A percentile compares a stretch with the other conserved stretches of the same genome.
These are phyloP conservation scores for Turnix velox DNA, from an alignment of 2,113 vertebrate species.

Conservation along the genomic window DNA sequence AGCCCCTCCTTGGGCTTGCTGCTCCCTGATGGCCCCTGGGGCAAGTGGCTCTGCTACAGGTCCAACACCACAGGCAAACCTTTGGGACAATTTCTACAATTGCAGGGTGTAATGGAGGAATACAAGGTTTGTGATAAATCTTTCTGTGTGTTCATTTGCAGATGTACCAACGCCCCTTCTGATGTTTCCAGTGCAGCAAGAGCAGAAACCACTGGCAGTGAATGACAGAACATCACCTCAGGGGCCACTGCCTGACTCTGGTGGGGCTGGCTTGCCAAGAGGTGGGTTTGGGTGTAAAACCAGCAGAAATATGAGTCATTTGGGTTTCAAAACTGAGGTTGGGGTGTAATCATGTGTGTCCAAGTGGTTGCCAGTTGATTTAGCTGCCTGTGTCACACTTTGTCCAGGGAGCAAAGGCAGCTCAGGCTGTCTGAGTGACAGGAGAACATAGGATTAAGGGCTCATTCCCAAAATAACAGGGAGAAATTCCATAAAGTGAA, in stretches of 20 bases:
- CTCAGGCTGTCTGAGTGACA: not conserved
- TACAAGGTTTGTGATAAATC: not conserved
- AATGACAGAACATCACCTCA: not conserved
- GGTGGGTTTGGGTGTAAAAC: not conserved
- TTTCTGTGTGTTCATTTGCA: not conserved
- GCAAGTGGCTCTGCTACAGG: not conserved
- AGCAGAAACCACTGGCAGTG: not conserved
- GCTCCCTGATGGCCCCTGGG: not conserved
- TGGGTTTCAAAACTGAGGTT: not conserved
- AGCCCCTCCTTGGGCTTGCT: not conserved
- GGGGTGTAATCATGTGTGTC: not conserved
- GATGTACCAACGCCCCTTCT: not conserved
- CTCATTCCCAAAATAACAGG: too few species aligned
- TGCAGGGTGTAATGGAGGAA: too few species aligned
- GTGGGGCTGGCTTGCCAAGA: rapidly evolving
- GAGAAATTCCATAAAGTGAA: not conserved
- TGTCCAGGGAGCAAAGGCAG: too few species aligned
- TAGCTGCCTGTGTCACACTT: not conserved
- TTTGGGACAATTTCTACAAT: not conserved
- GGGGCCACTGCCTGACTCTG: too few species aligned
- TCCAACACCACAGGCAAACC: too few species aligned
- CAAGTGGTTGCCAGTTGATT: rapidly evolving
- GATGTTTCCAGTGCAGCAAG: not conserved
- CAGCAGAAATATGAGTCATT: not conserved
- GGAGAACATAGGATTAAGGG: rapidly evolving